Percentiles rank a stretch among this genome's conserved stretches.
Evolutionary conservation across 2,797 vertebrate genomes (phyloP).

Genomic region (Columba guinea): DNA sequence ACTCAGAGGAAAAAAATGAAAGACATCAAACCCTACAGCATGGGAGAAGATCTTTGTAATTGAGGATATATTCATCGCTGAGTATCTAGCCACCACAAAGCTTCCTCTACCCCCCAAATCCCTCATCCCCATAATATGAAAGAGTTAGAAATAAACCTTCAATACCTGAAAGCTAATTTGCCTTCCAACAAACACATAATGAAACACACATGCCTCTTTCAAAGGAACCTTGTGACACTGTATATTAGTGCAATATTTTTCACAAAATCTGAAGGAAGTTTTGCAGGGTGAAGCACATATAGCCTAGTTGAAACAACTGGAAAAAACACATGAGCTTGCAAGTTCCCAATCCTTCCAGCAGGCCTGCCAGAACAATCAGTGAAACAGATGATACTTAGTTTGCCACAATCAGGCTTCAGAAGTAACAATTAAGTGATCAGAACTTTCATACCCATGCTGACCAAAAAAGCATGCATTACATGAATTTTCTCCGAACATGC

Average conservation of each 20-base stretch:
- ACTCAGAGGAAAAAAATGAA: background rate
- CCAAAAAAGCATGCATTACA: slow-evolving; percentile 6
- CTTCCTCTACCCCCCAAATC: background rate
- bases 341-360: slow-evolving; percentile 2
- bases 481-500: slow-evolving; percentile 30
- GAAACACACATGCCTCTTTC: background rate
- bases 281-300: background rate
- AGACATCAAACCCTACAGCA: too few relatives aligned
- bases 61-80: too few relatives aligned
- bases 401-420: slow-evolving; percentile 46
- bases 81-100: background rate
- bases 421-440: slow-evolving; percentile 61
- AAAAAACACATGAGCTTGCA: background rate
- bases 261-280: background rate
- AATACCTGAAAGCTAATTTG: background rate
- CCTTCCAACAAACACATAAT: background rate
- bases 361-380: slow-evolving; percentile 19
- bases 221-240: background rate
- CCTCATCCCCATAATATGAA: background rate
- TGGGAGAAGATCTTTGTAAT: too few relatives aligned
- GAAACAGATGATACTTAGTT: slow-evolving; percentile 29
- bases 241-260: background rate
- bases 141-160: background rate
- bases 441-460: slow-evolving; percentile 25
- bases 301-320: background rate